Evolutionary conservation across 2,113 vertebrate genomes (phyloP).

Genomic region (Chroicocephalus ridibundus): DNA sequence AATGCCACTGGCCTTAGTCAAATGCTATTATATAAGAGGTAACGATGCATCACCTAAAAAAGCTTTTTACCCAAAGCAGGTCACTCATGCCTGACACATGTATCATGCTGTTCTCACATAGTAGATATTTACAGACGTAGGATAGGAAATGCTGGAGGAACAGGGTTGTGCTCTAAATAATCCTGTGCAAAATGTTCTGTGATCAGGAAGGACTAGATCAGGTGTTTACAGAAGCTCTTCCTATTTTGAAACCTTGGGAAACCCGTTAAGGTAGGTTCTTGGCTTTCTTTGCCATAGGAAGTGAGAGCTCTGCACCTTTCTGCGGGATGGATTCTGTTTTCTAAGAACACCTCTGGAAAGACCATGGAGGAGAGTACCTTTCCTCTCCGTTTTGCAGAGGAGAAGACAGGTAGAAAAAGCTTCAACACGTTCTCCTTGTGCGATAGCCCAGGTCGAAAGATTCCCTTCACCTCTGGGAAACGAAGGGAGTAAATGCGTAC

Average conservation of each 20-base stretch:
- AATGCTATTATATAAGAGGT: neutral
- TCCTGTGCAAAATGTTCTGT: neutral
- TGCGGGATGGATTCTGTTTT: neutral
- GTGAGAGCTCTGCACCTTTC: neutral
- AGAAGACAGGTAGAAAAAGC: neutral
- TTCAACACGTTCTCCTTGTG: neutral
- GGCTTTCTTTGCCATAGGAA: neutral
- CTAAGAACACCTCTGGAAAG: neutral
- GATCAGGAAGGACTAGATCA: neutral
- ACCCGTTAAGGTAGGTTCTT: neutral
- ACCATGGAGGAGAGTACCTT: fast-evolving
- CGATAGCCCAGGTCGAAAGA: neutral
- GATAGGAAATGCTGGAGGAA: neutral
- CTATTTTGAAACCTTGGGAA: neutral
- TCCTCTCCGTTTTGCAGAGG: neutral
- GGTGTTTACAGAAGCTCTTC: neutral
- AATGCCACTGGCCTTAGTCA: neutral
- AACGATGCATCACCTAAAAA: neutral
- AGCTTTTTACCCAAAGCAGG: neutral
- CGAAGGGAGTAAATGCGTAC: neutral
- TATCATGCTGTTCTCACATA: neutral
- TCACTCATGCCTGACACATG: neutral
- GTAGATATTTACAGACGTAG: neutral
- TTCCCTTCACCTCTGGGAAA: neutral
- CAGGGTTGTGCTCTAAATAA: neutral